These are phyloP conservation scores for Tenthredo livida DNA, from an alignment of 2,888 invertebrate species.

Conservation along the genomic window DNA sequence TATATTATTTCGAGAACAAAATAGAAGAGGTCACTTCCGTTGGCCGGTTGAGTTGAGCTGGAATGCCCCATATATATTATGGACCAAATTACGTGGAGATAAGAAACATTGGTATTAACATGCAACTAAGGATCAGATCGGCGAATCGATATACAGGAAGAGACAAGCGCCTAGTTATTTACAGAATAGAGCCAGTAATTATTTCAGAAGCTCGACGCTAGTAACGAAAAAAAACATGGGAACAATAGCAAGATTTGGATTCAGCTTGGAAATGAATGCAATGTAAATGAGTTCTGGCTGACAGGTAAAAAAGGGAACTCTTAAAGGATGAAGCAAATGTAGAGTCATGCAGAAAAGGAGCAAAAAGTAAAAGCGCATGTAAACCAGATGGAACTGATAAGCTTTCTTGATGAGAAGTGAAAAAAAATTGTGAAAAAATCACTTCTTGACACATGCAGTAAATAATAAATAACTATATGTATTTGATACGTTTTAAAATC, in stretches of 20 bases:
- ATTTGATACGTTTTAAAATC: background rate
- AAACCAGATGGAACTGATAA: too few relatives aligned
- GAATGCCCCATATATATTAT: too few relatives aligned
- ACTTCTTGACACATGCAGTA: background rate
- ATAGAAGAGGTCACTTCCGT: too few relatives aligned
- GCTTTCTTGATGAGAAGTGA: background rate
- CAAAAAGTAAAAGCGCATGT: background rate
- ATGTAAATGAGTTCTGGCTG: background rate
- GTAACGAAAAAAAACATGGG: background rate
- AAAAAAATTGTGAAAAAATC: background rate
- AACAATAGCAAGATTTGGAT: background rate
- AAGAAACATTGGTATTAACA: background rate
- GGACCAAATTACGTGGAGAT: background rate
- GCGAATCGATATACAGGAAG: background rate
- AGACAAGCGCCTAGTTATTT: background rate
- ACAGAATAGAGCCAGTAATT: background rate
- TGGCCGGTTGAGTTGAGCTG: too few relatives aligned
- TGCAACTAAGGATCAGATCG: background rate
- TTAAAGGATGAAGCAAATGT: background rate
- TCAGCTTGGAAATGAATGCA: background rate
- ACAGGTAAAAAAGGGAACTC: background rate
- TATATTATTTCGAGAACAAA: too few relatives aligned
- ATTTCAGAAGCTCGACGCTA: background rate
- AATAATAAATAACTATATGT: background rate
- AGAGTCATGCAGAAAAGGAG: background rate